phyloP scores from a whole-genome alignment of 2,113 vertebrate genomes.

The Hippocampus barbouri region DNA sequence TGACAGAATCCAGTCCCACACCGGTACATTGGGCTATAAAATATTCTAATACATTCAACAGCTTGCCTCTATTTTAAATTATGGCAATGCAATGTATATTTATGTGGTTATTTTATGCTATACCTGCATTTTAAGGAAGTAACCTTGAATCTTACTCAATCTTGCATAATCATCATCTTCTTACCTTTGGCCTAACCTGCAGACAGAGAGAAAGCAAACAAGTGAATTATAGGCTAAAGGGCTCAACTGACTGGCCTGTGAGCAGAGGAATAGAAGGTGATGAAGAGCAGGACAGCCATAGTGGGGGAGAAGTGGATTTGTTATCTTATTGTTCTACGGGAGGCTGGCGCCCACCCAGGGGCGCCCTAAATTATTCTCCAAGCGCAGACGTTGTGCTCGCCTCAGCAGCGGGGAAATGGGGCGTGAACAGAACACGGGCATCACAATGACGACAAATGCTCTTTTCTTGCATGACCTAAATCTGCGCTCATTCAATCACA shows the following conservation, averaged over 20 bases:
- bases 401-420: constrained; percentile 48
- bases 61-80: background rate
- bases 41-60: too few relatives aligned
- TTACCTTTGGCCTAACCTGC: constrained; percentile 34
- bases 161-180: constrained; percentile 29
- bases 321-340: constrained; percentile 36
- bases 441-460: constrained; percentile 36
- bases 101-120: constrained; percentile 11
- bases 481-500: constrained; percentile 40
- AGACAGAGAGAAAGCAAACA: constrained; percentile 32
- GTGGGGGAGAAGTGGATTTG: constrained; percentile 30
- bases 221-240: constrained; percentile 49
- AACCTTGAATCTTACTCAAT: constrained; percentile 22
- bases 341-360: constrained; percentile 21
- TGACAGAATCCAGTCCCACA: too few relatives aligned
- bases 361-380: constrained; percentile 26
- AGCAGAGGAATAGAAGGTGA: constrained; percentile 12
- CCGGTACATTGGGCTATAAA: too few relatives aligned
- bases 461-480: constrained; percentile 51
- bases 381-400: constrained; percentile 12
- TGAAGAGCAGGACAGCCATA: constrained; percentile 9
- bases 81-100: background rate
- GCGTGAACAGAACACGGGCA: constrained; percentile 32
- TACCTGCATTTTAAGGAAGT: constrained; percentile 24
- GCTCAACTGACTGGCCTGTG: constrained; percentile 30